Evolutionary conservation across 2,888 invertebrate genomes (phyloP).

Genomic region (Pristionchus exspectatus): DNA sequence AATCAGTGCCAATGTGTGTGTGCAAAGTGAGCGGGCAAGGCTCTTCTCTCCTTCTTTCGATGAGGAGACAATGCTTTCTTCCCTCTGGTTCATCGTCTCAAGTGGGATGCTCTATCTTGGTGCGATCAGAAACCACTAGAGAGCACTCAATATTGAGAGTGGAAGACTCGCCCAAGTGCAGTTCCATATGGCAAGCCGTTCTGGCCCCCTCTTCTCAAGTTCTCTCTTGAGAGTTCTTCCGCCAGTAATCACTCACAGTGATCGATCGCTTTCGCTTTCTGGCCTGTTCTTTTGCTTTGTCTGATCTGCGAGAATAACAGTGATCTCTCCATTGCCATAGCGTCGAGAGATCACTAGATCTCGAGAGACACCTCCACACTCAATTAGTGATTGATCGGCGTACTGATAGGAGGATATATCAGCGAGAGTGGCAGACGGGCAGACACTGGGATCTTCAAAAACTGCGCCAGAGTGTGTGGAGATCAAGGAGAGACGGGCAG

Average conservation of each 20-base stretch:
- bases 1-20: slow-evolving; percentile 19
- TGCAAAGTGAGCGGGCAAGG: background rate
- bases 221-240: slow-evolving; percentile 5
- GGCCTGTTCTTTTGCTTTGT: background rate
- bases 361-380: background rate
- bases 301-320: background rate
- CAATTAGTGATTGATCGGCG: slow-evolving; percentile 7
- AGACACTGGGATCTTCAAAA: background rate
- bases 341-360: background rate
- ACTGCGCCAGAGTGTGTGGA: background rate
- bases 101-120: background rate
- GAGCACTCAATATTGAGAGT: background rate
- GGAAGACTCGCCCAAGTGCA: background rate
- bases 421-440: background rate
- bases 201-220: background rate
- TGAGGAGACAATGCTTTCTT: slow-evolving; percentile 3
- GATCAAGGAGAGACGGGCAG: background rate
- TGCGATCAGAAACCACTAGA: background rate
- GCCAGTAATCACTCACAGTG: slow-evolving; percentile 19
- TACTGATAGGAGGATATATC: background rate
- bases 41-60: background rate
- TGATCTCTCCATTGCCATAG: background rate
- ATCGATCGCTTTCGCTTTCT: background rate
- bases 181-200: background rate
- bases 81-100: background rate